phyloP scores from a whole-genome alignment of 2,113 vertebrate genomes.

The Stegastes partitus region DNA sequence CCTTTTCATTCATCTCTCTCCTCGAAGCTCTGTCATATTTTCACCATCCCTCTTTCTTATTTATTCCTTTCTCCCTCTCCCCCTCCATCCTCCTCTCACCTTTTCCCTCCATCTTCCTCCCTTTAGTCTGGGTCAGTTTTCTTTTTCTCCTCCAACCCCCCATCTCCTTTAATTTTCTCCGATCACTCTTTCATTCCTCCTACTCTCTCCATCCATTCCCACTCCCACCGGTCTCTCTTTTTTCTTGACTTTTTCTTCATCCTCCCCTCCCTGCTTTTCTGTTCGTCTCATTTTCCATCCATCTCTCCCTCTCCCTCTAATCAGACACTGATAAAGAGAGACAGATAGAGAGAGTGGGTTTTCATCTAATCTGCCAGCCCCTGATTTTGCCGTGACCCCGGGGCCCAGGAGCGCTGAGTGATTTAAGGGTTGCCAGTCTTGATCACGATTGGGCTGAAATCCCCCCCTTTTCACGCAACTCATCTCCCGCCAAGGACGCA shows the following conservation, averaged over 20 bases:
- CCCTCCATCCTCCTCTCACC: slow-evolving; percentile 5
- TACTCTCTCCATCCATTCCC: not conserved
- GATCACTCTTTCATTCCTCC: not conserved
- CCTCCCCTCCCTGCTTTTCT: not conserved
- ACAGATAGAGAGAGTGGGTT: slow-evolving; percentile 53
- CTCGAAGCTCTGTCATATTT: slow-evolving; percentile 4
- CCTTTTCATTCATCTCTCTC: slow-evolving; percentile 19
- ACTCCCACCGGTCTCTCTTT: not conserved
- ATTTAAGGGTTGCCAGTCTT: slow-evolving; percentile 66
- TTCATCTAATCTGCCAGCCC: slow-evolving; percentile 58
- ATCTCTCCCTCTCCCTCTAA: slow-evolving; percentile 3
- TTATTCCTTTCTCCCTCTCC: slow-evolving; percentile 14
- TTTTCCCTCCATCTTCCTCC: not conserved
- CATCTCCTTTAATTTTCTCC: not conserved
- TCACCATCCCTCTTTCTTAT: not conserved
- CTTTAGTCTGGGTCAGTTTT: not conserved
- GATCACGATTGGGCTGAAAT: slow-evolving; percentile 64
- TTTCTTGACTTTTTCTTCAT: not conserved
- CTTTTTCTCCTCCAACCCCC: not conserved
- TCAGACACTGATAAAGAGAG: slow-evolving; percentile 41
- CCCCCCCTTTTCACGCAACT: slow-evolving; percentile 68
- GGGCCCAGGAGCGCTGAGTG: slow-evolving; percentile 31
- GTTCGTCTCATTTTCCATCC: not conserved
- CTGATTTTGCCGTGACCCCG: slow-evolving; percentile 61
- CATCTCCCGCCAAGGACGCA: slow-evolving; percentile 64